Evolutionary conservation across 2,797 vertebrate species (phyloP), one percentile per base, ranked within the genome.

Genomic region (Oceanodroma leucorhoa): DNA sequence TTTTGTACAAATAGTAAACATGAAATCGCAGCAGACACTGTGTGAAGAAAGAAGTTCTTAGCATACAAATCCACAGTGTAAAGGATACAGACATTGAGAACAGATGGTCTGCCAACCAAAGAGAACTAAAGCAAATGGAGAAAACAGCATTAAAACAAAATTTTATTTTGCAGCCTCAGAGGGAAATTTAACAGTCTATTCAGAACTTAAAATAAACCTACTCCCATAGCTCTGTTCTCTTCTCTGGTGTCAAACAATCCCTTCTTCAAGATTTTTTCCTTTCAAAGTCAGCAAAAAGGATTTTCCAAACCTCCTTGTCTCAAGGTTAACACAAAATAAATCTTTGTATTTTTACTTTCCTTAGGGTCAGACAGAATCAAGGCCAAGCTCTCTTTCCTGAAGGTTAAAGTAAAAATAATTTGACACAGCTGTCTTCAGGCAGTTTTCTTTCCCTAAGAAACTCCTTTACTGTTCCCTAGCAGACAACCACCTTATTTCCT

Each of bases 51-150:
- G 11, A 81, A 67, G 29, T 79, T 83, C 50, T 86, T 90, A 67
- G 24, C 46, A 54, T 82, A 34, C 46, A 96, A 91, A 93, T 91
- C 81, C 66, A 11, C 5, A 46, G 70, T 21, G 58, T 92, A 93
- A 89, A 84, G 10, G 46, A 89, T 72, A 46, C 36, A 90, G 41
- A 58, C 46, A 73, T 4, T 54, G 21, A 73, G 67, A 93, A 89
- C 94, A 96, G 91, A 95, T 95, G 81, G 93, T 89, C 19, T 82
- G 27, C 78, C 62, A 89, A 43, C 30, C 20, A 61, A 70, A 87
- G 64, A 90, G 36, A 89, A 40, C 21, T 69, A 65, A 94, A 89
- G 15, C 34, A 89, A 93, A 92, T 73, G 51, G 14, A 83, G 71
- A 92, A 89, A 94, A 92, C 27, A 77, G 66, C 64, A 84, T 83